Base-by-base conservation (phyloP, 2,113 vertebrate genomes). In the Odontophorus gujanensis region DNA sequence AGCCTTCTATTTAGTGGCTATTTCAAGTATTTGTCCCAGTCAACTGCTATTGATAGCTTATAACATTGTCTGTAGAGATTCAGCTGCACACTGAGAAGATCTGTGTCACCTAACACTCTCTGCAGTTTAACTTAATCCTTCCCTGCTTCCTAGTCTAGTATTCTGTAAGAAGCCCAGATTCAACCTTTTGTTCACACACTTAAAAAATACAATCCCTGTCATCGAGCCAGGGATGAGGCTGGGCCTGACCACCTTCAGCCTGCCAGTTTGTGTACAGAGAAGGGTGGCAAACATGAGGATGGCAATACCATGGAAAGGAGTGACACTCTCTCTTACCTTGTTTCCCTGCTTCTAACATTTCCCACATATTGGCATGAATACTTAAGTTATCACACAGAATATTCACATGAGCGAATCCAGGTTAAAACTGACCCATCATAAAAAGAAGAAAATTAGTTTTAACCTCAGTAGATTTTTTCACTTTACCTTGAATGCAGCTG, bases 11-110 rank as follows among this genome's bases (percentile, higher is more conserved):
- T 90, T 85, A 83, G 61, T 0, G 0, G 57, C 51, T 81, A 66
- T 77, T 94, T 92, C 68, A 85, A 87, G 79, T 59, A 79, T 86
- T 95, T 93, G 78, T 89, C 38, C 38, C n/a, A 80, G 47, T 74
- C 48, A 81, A 22, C 50, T 81, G 32, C 63, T 86, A 59, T 62
- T 84, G 57, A 63, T 72, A 85, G 50, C 22, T 63, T 85, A 72
- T 47, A 78, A 92, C 34, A 58, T 28, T 73, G 50, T 65, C 45
- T 87, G 21, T 73, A 82, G 82, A 77, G 42, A 40, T 43, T 43
- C 7, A 78, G 45, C 34, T 81, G 69, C 22, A 63, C 38, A 50
- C 12, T 24, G 82, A 93, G 28, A 38, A 67, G 42, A 32, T 55
- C 65, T 80, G 18, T 57, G 13, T 50, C 76, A 67, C 1, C 57